Percentiles rank a stretch among this genome's conserved stretches.
phyloP scores from a whole-genome alignment of 2,113 vertebrate species.

The Platycercus adscitus region DNA sequence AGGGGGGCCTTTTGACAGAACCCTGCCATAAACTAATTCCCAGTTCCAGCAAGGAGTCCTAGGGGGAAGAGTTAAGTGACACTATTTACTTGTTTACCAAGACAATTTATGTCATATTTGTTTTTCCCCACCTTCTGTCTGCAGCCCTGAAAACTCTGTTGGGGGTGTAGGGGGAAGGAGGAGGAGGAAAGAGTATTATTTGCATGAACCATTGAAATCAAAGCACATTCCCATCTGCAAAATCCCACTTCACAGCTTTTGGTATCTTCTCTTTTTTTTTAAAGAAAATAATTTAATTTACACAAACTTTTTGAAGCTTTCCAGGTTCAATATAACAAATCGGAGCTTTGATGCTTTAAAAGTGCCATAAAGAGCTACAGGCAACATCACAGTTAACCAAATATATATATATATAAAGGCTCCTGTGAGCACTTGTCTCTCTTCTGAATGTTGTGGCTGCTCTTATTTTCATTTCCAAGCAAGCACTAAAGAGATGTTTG shows the following conservation, averaged over 20 bases:
- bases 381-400: slow-evolving; percentile 7
- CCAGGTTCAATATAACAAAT: slow-evolving; percentile 17
- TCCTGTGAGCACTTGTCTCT: neutral
- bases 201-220: slow-evolving; percentile 3
- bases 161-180: neutral
- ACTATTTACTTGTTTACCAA: slow-evolving; percentile 58
- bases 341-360: slow-evolving; percentile 42
- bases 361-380: slow-evolving; percentile 18
- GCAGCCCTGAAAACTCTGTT: neutral
- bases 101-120: slow-evolving; percentile 34
- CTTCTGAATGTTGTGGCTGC: neutral
- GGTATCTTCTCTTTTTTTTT: neutral
- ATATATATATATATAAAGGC: neutral
- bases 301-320: slow-evolving; percentile 34
- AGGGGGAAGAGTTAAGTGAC: slow-evolving; percentile 17
- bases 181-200: neutral
- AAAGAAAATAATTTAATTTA: neutral
- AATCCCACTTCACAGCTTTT: slow-evolving; percentile 10
- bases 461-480: neutral
- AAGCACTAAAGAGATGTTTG: neutral
- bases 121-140: neutral
- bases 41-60: neutral
- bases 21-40: slow-evolving; percentile 57
- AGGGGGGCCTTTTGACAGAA: slow-evolving; percentile 43
- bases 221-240: slow-evolving; percentile 12